Evolutionary conservation across 1,140 invertebrate genomes (phyloP).

Genomic region (Amphibalanus amphitrite): DNA sequence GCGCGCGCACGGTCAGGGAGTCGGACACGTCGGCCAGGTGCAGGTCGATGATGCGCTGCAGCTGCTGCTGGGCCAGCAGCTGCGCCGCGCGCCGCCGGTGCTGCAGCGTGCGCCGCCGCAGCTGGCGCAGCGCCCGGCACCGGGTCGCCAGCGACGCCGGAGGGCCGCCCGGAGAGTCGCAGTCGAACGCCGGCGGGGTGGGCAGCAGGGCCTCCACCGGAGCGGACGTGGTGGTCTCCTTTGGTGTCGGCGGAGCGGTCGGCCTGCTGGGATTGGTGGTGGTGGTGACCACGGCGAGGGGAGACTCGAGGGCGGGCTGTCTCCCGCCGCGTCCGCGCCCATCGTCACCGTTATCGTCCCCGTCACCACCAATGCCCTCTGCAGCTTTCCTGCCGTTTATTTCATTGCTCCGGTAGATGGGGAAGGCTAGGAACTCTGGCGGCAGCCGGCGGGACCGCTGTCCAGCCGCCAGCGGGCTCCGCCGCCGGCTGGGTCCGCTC

Average conservation of each 20-base stretch:
- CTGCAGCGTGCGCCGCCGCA: not conserved
- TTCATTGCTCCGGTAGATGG: not conserved
- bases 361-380: no score
- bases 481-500: no score
- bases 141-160: no score
- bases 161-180: not conserved
- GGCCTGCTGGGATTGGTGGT: no score
- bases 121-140: not conserved
- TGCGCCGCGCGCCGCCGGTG: not conserved
- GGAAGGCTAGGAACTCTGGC: not conserved
- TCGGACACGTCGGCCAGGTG: not conserved
- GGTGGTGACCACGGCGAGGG: not conserved
- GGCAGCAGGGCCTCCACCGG: not conserved
- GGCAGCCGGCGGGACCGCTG: not conserved
- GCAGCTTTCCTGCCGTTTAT: not conserved
- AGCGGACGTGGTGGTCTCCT: no score
- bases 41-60: not conserved
- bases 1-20: no score
- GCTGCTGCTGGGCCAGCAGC: not conserved
- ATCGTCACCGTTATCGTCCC: no score
- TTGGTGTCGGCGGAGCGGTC: no score
- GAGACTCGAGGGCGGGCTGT: not conserved
- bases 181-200: not conserved
- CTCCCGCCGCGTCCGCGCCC: no score
- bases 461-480: no score